Percentiles rank a stretch among this genome's conserved stretches.
Conservation (phyloP, 2,113 vertebrate genomes). For the Coracopsis vasa region DNA sequence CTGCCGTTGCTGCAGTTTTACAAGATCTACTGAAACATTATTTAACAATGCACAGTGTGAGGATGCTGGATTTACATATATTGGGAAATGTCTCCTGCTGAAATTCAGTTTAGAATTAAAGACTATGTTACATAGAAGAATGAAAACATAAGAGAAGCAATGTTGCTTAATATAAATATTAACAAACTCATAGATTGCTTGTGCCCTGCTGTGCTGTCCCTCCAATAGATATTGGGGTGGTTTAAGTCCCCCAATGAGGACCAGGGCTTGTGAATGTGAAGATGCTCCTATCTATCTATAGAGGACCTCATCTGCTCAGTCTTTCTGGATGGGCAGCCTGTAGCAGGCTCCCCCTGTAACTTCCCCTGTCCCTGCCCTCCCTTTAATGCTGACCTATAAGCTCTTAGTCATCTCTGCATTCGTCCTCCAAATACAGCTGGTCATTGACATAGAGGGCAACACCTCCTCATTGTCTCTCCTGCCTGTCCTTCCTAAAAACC, state of each 20-base stretch:
- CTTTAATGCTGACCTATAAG: background rate
- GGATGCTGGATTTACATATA: conserved; percentile 7
- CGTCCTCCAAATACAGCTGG: background rate
- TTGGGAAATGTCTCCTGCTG: conserved; percentile 12
- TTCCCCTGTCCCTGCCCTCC: background rate
- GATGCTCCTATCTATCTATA: background rate
- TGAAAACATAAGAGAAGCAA: background rate
- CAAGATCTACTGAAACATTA: background rate
- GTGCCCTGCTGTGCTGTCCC: background rate
- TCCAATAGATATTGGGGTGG: background rate
- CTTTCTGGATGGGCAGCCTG: background rate
- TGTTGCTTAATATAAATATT: background rate
- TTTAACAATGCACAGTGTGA: conserved; percentile 21
- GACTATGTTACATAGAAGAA: background rate
- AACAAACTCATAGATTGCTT: background rate
- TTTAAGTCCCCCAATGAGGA: background rate
- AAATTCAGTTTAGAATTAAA: background rate
- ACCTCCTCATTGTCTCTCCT: background rate
- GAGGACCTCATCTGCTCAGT: background rate
- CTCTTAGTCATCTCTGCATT: background rate
- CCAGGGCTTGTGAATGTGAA: background rate
- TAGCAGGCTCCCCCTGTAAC: background rate
- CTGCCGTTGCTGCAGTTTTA: background rate
- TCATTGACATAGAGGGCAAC: background rate
- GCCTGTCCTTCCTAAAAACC: background rate